Base-by-base conservation (phyloP, 2,797 vertebrate genomes). In the Epinephelus awoara region DNA sequence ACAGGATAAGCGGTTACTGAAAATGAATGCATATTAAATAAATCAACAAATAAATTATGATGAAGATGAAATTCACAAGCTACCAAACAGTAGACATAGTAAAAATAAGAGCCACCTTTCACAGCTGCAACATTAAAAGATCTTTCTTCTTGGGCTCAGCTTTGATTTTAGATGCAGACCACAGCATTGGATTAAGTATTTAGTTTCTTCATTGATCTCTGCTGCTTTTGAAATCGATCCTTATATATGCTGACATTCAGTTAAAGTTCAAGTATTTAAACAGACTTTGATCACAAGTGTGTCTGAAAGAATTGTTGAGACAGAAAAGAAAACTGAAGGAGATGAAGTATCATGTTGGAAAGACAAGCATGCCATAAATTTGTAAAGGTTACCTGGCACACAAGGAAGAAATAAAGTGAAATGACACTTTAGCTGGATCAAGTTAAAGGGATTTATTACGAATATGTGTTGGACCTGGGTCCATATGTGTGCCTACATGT, bases 231-330 rank as follows among this genome's bases (percentile, higher is more conserved):
- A 44, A 52, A 64, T 59, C 10, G 18, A 65, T 50, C 61, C 12
- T 42, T 34, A 2, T 14, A 21, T 8, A 34, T 25, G 40, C 6
- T 67, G 63, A 49, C 51, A 58, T 76, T 72, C 38, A 29, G 40
- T 79, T 52, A 13, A 46, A 68, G 51, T 51, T 69, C 7, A 83
- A 3, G 46, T 67, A 34, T 34, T 34, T 34, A 34, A n/a, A 21
- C 4, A 11, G 21, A 47, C 44, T 11, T 73, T 49, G 3, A 59
- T 27, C 38, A 27, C 12, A 17, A 27, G 49, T 3, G 2, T 19
- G 15, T 68, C 19, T 58, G 42, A 58, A 17, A 52, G 38, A 52
- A 55, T 54, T 19, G 7, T 6, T 59, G 54, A 71, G 61, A 68
- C 15, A 47, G 15, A 58, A 49, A 40, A 18, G 0, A 40, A 71